phyloP scores from a whole-genome alignment of 2,888 invertebrate species.

The Clivina fossor region DNA sequence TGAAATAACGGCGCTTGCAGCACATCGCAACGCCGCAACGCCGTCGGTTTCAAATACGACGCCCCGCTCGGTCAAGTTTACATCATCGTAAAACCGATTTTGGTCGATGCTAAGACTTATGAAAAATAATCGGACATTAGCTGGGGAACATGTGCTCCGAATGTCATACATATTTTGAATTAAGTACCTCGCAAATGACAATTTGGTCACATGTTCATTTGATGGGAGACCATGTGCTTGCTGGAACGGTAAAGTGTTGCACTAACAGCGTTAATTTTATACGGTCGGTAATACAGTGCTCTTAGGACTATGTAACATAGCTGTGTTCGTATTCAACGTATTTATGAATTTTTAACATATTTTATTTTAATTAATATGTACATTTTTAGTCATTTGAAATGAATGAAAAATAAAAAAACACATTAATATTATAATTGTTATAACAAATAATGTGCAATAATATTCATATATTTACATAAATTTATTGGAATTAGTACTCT shows the following conservation, averaged over 20 bases:
- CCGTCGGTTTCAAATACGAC: slow-evolving; percentile 36
- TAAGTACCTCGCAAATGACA: slow-evolving; percentile 27
- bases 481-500: no score
- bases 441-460: no score
- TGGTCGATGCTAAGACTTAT: not conserved
- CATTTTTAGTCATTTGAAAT: no score
- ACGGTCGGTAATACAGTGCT: no score
- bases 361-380: no score
- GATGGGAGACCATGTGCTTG: slow-evolving; percentile 21
- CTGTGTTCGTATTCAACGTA: no score
- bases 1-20: slow-evolving; percentile 54
- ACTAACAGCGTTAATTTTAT: slow-evolving; percentile 7
- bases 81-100: not conserved
- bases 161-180: slow-evolving; percentile 29
- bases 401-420: no score
- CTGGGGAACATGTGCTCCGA: slow-evolving; percentile 19
- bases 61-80: slow-evolving; percentile 30
- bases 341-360: no score
- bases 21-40: slow-evolving; percentile 49
- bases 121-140: not conserved
- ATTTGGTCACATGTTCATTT: slow-evolving; percentile 30
- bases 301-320: no score
- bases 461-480: no score
- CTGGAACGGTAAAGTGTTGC: not conserved
- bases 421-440: no score